phyloP scores from a whole-genome alignment of 2,113 vertebrate species.

The Aphyosemion australe region DNA sequence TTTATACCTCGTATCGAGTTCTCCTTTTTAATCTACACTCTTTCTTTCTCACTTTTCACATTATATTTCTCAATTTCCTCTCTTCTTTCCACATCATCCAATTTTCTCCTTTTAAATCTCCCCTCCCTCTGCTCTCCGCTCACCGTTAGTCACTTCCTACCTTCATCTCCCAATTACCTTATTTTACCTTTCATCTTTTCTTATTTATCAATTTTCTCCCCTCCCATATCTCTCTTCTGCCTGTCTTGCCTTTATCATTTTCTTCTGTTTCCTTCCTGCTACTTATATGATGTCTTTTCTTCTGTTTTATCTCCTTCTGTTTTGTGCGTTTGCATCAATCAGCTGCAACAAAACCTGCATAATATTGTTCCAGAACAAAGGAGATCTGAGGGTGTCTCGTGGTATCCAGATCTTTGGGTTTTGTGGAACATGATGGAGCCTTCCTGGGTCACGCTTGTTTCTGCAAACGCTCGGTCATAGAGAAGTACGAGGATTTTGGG shows the following conservation, averaged over 20 bases:
- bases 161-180: conserved; percentile 6
- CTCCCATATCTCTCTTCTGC: background rate
- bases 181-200: conserved; percentile 18
- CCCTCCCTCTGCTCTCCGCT: background rate
- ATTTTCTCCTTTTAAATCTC: conserved; percentile 1
- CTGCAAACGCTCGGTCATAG: background rate
- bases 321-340: conserved; percentile 6
- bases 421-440: no score
- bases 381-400: background rate
- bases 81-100: conserved; percentile 5
- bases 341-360: conserved; percentile 2
- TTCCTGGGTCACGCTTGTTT: background rate
- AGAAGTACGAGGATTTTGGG: background rate
- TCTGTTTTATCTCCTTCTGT: conserved; percentile 2
- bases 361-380: background rate
- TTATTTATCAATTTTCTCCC: conserved; percentile 3
- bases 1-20: background rate
- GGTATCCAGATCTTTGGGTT: background rate
- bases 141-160: conserved; percentile 2
- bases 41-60: conserved; percentile 3
- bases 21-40: background rate
- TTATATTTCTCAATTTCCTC: conserved; percentile 6
- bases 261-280: background rate
- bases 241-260: background rate
- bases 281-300: conserved; percentile 1